phyloP scores from a whole-genome alignment of 1,140 invertebrate genomes.

The Hyles vespertilio region DNA sequence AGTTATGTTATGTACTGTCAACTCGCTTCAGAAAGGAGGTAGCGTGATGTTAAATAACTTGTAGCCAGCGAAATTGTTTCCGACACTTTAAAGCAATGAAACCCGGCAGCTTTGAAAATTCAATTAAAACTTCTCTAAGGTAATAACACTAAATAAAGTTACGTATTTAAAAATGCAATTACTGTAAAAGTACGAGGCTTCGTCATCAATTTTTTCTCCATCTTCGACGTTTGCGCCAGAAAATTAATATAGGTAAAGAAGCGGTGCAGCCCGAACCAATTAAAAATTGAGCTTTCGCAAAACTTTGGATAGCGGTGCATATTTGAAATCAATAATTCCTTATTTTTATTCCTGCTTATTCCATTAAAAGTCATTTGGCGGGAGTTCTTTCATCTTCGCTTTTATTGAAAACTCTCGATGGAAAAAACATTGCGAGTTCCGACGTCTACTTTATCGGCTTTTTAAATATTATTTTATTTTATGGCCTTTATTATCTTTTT shows the following conservation, averaged over 20 bases:
- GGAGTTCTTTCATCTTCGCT: too few relatives aligned
- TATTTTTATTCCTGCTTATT: slow-evolving; percentile 3
- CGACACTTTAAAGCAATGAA: too few relatives aligned
- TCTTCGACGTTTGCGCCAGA: slow-evolving; percentile 14
- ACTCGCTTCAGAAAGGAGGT: too few relatives aligned
- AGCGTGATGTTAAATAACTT: too few relatives aligned
- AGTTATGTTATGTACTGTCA: neutral
- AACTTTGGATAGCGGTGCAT: slow-evolving; percentile 15
- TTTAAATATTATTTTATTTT: too few relatives aligned
- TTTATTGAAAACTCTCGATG: too few relatives aligned
- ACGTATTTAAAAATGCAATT: slow-evolving; percentile 21
- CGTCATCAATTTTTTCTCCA: slow-evolving; percentile 13
- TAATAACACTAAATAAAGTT: slow-evolving; percentile 14
- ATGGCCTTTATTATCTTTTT: too few relatives aligned
- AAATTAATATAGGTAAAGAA: slow-evolving; percentile 23
- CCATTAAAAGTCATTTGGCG: too few relatives aligned
- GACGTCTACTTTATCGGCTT: too few relatives aligned
- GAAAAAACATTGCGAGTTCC: too few relatives aligned
- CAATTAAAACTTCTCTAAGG: slow-evolving; percentile 6
- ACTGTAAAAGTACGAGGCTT: slow-evolving; percentile 15
- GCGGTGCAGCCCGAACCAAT: slow-evolving; percentile 13
- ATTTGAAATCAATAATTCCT: slow-evolving; percentile 11
- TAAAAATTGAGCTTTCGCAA: slow-evolving; percentile 20
- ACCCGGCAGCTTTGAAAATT: neutral
- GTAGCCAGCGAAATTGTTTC: too few relatives aligned